Base-by-base conservation (phyloP, 2,888 invertebrate species). In the Petrolisthes manimaculis region DNA sequence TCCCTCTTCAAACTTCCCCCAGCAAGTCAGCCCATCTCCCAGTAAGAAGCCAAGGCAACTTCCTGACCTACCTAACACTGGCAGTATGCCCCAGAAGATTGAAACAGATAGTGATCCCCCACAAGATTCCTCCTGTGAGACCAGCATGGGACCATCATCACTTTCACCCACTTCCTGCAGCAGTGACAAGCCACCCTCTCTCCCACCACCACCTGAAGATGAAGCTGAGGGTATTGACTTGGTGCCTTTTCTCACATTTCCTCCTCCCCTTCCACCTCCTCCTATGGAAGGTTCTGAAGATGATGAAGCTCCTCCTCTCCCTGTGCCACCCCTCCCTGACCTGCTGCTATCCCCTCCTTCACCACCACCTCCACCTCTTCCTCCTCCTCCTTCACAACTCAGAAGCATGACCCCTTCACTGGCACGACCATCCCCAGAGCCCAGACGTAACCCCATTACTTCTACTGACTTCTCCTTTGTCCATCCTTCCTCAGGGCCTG, bases 261-360 rank as follows among this genome's bases (percentile, higher is more conserved):
- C 90, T n/a, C 89, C 89, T 37, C 82, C 74, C 24, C 88, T 84
- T 84, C 81, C 86, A 85, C 87, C 89, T 69, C 80, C 77, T 84
- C 89, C 78, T 14, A 77, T 24, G 37, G 55, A 37, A 37, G 51
- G 37, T 53, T 74, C 80, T 51, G 75, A 71, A 51, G 56, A 80
- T 75, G 55, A 75, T 37, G 37, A 53, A 56, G 4, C 83, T 84
- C 37, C 81, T 61, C 77, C 88, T 53, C 84, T 71, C 56, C 81
- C 84, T 84, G 74, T 74, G 18, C 83, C 86, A 55, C 83, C 78
- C 75, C 51, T 56, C 18, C 83, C 86, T 14, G 53, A 83, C n/a
- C 55, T 67, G 12, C 53, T 75, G 3, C 51, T 83, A 4, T 83
- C 71, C 24, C 55, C 55, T 81, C 53, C 74, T 24, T 55, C 21